A percentile compares a stretch with the other conserved stretches of the same genome.
Evolutionary conservation across 2,888 invertebrate genomes (phyloP).

Genomic region (Protophormia terraenovae): DNA sequence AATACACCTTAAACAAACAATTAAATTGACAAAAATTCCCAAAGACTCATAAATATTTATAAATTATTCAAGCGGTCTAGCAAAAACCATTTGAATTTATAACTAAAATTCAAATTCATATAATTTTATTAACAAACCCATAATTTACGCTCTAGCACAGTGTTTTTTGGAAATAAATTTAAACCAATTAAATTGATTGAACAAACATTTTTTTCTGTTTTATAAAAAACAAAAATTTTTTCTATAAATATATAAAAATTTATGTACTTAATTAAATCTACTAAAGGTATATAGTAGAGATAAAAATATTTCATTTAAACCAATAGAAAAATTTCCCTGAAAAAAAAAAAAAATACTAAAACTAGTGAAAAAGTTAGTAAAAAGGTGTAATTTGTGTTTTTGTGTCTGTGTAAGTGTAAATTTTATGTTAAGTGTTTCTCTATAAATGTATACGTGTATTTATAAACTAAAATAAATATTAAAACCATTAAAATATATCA

Average conservation of each 20-base stretch:
- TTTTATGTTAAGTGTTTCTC: slow-evolving; percentile 37
- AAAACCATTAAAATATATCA: slow-evolving; percentile 42
- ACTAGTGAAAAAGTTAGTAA: too few species aligned
- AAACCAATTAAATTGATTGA: slow-evolving; percentile 37
- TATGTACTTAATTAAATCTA: slow-evolving; percentile 24
- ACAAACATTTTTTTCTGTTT: not conserved
- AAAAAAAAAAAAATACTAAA: not conserved
- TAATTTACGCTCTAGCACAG: not conserved
- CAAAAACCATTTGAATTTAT: slow-evolving; percentile 12
- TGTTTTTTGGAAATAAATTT: slow-evolving; percentile 17
- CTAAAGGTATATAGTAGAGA: too few species aligned
- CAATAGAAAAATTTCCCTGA: not conserved
- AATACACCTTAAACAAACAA: not conserved
- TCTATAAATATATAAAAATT: not conserved
- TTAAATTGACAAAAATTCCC: not conserved
- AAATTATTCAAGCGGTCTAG: not conserved
- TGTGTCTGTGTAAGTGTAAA: not conserved
- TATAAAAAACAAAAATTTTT: not conserved
- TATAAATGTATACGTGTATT: not conserved
- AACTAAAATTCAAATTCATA: slow-evolving; percentile 29
- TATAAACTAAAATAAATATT: slow-evolving; percentile 33
- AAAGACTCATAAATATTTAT: not conserved
- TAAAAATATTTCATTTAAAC: not conserved
- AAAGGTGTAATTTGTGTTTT: not conserved
- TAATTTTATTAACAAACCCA: not conserved